A percentile compares a stretch with the other conserved stretches of the same genome.
phyloP scores from a whole-genome alignment of 1,140 invertebrate species.

The Gryon sp. region DNA sequence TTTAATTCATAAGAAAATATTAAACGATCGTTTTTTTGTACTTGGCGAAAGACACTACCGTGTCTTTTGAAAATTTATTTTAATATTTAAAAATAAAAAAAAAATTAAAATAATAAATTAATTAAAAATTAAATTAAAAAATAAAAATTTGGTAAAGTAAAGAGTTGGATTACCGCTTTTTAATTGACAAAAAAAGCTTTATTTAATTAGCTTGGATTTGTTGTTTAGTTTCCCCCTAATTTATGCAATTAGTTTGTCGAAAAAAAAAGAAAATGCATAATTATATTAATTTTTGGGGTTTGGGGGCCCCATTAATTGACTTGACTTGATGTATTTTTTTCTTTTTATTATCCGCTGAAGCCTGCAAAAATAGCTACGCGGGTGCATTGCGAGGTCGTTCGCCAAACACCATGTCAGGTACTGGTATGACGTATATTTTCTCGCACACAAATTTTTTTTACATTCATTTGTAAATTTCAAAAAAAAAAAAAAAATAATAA shows the following conservation, averaged over 20 bases:
- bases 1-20: no score
- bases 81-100: neutral
- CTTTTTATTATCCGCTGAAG: conserved; percentile 80
- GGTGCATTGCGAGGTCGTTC: conserved; percentile 86
- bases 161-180: neutral
- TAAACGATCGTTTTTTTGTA: neutral
- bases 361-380: conserved; percentile 86
- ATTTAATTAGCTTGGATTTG: conserved; percentile 15
- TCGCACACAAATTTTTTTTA: conserved; percentile 63
- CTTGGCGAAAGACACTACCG: no score
- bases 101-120: neutral
- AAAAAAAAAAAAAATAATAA: no score
- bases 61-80: no score
- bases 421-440: conserved; percentile 79
- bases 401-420: conserved; percentile 87
- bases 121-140: neutral
- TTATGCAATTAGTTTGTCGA: neutral
- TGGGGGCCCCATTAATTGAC: conserved; percentile 61
- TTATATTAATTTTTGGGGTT: conserved; percentile 32
- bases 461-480: conserved; percentile 25
- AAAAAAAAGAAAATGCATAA: no score
- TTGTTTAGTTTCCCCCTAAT: conserved; percentile 12
- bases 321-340: conserved; percentile 78
- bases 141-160: conserved; percentile 47
- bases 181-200: conserved; percentile 7